Conservation (phyloP, 2,113 vertebrate genomes). For the Forbesichthys papilliferus region DNA sequence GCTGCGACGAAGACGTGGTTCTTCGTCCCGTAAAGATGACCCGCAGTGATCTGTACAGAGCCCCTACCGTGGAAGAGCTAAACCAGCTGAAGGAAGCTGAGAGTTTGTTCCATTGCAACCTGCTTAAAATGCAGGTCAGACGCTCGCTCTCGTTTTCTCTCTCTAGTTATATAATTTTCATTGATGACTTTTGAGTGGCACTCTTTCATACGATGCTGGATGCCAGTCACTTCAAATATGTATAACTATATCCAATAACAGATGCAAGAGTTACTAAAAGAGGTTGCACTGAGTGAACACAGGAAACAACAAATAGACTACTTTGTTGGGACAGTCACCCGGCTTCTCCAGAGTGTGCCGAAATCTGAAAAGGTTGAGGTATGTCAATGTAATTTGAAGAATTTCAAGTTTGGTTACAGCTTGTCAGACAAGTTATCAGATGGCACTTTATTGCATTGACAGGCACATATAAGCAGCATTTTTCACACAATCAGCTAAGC, state of each 20-base stretch:
- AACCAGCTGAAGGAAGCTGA: conserved; percentile 91
- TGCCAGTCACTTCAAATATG: not conserved
- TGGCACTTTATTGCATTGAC: not conserved
- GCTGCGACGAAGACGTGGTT: conserved; percentile 32
- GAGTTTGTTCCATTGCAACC: conserved; percentile 89
- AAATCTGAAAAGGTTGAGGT: conserved; percentile 79
- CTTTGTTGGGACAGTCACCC: conserved; percentile 82
- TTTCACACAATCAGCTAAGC: not conserved
- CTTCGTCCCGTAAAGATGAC: conserved; percentile 82
- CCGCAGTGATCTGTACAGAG: conserved; percentile 84
- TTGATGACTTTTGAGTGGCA: not conserved
- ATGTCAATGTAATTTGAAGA: conserved; percentile 38
- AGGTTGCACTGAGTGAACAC: conserved; percentile 85
- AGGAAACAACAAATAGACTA: conserved; percentile 83
- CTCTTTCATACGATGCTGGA: not conserved
- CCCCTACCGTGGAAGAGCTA: conserved; percentile 90
- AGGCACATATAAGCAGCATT: not conserved
- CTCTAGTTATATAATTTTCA: not conserved
- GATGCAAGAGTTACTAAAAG: conserved; percentile 94
- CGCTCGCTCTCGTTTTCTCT: no score
- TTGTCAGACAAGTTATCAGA: not conserved
- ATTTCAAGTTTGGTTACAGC: not conserved
- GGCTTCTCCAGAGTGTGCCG: conserved; percentile 77
- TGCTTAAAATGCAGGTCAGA: conserved; percentile 90
- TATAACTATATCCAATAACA: conserved; percentile 46